Conservation (phyloP, 2,888 invertebrate genomes). For the Lasioglossum figueresi region DNA sequence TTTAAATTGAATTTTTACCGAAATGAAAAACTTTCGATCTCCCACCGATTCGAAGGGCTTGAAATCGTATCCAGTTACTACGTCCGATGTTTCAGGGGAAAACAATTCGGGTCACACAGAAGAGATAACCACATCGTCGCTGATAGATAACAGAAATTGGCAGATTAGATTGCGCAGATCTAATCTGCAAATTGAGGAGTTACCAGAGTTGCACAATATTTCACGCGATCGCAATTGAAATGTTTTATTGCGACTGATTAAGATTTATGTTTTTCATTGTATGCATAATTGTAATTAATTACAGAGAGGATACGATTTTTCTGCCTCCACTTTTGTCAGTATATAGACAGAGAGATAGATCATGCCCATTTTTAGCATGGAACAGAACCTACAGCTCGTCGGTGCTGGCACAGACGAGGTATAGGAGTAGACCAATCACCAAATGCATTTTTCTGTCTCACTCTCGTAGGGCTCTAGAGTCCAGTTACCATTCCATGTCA, state of each 20-base stretch:
- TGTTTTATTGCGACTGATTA: neutral
- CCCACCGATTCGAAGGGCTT: no score
- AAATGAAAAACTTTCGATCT: neutral
- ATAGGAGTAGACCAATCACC: no score
- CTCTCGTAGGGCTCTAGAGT: no score
- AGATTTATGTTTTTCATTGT: neutral
- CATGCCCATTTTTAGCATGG: no score
- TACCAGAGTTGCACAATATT: neutral
- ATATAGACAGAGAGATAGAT: no score
- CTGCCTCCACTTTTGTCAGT: no score
- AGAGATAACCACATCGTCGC: neutral
- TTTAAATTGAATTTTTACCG: slow-evolving; percentile 1
- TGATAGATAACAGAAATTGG: neutral
- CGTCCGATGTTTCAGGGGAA: neutral
- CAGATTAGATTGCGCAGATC: slow-evolving; percentile 12
- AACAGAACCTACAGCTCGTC: no score
- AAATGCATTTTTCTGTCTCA: no score
- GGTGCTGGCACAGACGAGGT: no score
- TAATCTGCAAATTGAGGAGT: neutral
- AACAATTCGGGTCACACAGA: neutral
- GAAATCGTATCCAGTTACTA: neutral
- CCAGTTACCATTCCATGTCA: no score
- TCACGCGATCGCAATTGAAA: neutral
- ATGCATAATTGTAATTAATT: no score
- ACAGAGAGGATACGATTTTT: no score